Conservation (phyloP, 2,797 vertebrate species). For the Furcifer pardalis region DNA sequence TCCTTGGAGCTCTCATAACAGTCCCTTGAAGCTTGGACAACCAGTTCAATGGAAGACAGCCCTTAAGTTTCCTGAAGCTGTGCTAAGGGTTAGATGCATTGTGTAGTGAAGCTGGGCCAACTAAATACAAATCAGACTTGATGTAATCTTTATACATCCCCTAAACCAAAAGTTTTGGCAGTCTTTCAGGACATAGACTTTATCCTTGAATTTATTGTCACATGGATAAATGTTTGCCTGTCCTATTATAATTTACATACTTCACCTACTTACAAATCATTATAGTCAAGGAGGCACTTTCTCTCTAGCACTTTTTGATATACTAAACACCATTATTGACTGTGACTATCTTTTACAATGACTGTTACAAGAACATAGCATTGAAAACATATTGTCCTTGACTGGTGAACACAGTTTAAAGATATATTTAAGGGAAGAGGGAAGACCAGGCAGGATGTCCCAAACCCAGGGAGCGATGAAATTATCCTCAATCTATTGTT, state of each 20-base stretch:
- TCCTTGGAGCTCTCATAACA: slow-evolving; percentile 44
- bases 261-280: slow-evolving; percentile 1
- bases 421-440: background rate
- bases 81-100: background rate
- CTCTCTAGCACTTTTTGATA: background rate
- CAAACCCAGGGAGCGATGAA: background rate
- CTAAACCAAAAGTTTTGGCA: slow-evolving; percentile 2
- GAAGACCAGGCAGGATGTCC: background rate
- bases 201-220: slow-evolving; percentile 26
- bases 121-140: slow-evolving; percentile 26
- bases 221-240: background rate
- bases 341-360: slow-evolving; percentile 6
- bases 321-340: background rate
- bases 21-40: slow-evolving; percentile 29
- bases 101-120: background rate
- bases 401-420: slow-evolving; percentile 5
- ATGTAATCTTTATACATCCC: slow-evolving; percentile 3
- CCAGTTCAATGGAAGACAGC: slow-evolving; percentile 37
- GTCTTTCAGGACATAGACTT: slow-evolving; percentile 14
- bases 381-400: fast-evolving
- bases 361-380: background rate
- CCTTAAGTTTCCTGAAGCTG: slow-evolving; percentile 22
- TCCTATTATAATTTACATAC: background rate
- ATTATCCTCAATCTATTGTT: slow-evolving; percentile 8
- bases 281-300: background rate